Percentiles rank a stretch among this genome's conserved stretches.
These are phyloP conservation scores for Microcebus griseorufus DNA, from an alignment of 2,113 vertebrate genomes.

Conservation along the genomic window DNA sequence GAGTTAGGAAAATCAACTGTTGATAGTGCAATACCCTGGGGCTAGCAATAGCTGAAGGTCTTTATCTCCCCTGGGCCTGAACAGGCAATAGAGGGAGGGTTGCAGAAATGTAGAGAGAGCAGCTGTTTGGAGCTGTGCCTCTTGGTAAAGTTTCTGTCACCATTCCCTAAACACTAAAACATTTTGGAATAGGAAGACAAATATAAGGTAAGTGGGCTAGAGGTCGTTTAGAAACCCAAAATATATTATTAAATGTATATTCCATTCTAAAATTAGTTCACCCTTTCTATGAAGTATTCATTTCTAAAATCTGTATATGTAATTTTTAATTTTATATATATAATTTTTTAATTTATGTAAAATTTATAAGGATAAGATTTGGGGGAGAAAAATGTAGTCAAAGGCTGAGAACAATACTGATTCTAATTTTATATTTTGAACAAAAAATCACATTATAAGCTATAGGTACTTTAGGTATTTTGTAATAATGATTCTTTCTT, in stretches of 20 bases:
- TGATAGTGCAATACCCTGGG: neutral
- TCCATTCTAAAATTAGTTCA: neutral
- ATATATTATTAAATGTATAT: neutral
- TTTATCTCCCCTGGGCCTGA: neutral
- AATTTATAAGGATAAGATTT: neutral
- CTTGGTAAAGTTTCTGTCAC: neutral
- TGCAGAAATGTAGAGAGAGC: neutral
- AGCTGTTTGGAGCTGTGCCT: neutral
- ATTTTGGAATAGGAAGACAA: neutral
- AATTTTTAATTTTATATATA: neutral
- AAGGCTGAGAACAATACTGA: neutral
- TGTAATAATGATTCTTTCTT: neutral
- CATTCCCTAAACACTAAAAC: neutral
- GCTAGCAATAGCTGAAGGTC: neutral
- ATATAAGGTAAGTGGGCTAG: neutral
- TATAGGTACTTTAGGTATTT: neutral
- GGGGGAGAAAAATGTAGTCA: neutral
- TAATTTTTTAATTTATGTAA: neutral
- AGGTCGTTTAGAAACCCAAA: neutral
- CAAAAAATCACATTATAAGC: neutral
- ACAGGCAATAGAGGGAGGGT: neutral
- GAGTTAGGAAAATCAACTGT: neutral
- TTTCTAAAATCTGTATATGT: neutral
- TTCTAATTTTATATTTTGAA: neutral
- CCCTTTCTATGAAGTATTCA: neutral